Evolutionary conservation across 2,797 vertebrate species (phyloP), one percentile per base, ranked within the genome.

Genomic region (Gobionotothen gibberifrons): DNA sequence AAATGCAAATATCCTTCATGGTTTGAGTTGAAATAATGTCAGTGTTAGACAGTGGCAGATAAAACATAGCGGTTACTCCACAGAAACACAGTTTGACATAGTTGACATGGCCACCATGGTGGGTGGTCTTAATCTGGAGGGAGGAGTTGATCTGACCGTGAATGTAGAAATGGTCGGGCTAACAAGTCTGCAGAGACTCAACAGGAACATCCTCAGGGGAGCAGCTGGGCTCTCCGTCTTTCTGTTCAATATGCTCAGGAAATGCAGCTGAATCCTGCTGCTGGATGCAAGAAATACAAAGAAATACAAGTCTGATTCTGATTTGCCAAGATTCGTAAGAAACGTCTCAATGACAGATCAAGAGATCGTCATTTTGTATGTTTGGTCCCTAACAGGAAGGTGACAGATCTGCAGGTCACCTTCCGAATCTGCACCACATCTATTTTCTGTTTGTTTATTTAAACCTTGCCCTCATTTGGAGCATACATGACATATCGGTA

Each of bases 121-220:
- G 5, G 5, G 56, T 76, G 72, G 62, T 79, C 78, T 78, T 69
- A 22, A 79, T 81, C 65, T 67, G 58, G 51, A 74, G 78, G 60
- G 76, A 84, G 46, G 53, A 44, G 49, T 58, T 44, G 13, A 16
- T 74, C 69, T 85, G 85, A 78, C 75, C 84, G 77, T 58, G 64
- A 63, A 60, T 70, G 60, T 68, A 58, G 71, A 81, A 42, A 66
- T 48, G 72, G 81, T 78, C 4, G 5, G 71, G 70, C 68, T 89
- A 88, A 87, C 79, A 86, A 80, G 83, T 84, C 82, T 69, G 14
- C 47, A 73, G 79, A 77, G 79, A 78, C 56, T 32, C 17, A 12
- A 48, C 32, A 43, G 49, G 46, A 72, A 56, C 76, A 69, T 66
- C 53, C 54, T 66, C 79, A 9, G 57, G 74, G 63, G 79, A 76